Evolutionary conservation across 2,888 invertebrate genomes (phyloP).

Genomic region (Drosophila borealis): DNA sequence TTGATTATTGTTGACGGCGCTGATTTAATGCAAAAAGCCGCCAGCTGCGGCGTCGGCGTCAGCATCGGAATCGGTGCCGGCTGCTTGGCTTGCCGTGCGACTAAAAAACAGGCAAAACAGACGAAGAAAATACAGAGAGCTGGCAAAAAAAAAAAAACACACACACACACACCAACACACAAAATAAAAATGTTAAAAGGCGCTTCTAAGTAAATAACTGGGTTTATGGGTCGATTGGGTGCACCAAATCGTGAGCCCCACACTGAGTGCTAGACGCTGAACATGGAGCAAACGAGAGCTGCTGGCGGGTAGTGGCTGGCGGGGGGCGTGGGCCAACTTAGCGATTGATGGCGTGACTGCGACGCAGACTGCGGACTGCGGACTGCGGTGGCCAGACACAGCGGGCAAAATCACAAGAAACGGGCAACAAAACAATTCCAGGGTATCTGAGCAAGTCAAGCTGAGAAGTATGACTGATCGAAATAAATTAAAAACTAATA

Average conservation of each 20-base stretch:
- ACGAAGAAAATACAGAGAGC: constrained; percentile 48
- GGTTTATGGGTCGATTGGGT: constrained; percentile 84
- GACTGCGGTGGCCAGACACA: constrained; percentile 9
- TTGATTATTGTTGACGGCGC: constrained; percentile 81
- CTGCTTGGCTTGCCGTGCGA: constrained; percentile 53
- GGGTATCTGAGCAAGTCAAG: too few species aligned
- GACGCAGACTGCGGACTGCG: constrained; percentile 11
- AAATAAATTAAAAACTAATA: neutral
- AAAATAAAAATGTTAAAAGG: constrained; percentile 74
- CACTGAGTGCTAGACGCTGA: constrained; percentile 49
- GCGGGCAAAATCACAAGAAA: constrained; percentile 4
- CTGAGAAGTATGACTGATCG: too few species aligned
- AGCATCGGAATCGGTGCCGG: constrained; percentile 8
- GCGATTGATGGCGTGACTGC: constrained; percentile 57
- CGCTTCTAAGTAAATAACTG: constrained; percentile 82
- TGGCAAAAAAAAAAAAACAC: constrained; percentile 12
- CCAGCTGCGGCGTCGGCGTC: constrained; percentile 26
- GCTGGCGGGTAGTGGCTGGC: neutral
- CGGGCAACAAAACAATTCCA: neutral
- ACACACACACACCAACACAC: constrained; percentile 9
- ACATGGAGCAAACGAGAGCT: neutral
- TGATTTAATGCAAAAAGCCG: constrained; percentile 77
- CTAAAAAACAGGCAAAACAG: constrained; percentile 46
- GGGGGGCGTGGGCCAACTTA: constrained; percentile 7
- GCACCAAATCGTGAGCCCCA: constrained; percentile 81